Evolutionary conservation across 2,113 vertebrate species (phyloP).

Genomic region (Petromus typicus): DNA sequence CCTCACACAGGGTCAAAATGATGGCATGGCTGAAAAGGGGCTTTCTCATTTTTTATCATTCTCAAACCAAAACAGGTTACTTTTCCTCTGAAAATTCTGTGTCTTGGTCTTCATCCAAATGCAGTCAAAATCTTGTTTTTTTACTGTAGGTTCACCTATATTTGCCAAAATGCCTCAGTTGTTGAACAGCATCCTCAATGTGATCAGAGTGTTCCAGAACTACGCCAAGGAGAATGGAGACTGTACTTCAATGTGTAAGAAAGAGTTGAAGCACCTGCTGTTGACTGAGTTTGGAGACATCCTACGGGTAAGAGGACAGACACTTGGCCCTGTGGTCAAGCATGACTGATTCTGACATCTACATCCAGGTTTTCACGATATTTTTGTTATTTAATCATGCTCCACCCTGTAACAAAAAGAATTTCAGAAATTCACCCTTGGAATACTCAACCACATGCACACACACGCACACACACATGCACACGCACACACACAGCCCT

Average conservation of each 20-base stretch:
- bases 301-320: slow-evolving; percentile 70
- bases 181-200: slow-evolving; percentile 71
- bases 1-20: neutral
- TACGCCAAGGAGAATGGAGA: slow-evolving; percentile 60
- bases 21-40: neutral
- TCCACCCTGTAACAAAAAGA: neutral
- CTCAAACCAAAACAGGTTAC: neutral
- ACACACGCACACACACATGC: too few species aligned
- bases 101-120: slow-evolving; percentile 1
- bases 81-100: slow-evolving; percentile 1
- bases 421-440: slow-evolving; percentile 26
- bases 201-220: slow-evolving; percentile 72
- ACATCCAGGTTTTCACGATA: neutral
- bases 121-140: neutral
- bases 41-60: neutral
- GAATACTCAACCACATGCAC: too few species aligned
- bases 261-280: slow-evolving; percentile 76
- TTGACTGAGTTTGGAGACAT: slow-evolving; percentile 74
- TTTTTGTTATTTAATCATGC: slow-evolving; percentile 38
- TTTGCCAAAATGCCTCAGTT: slow-evolving; percentile 73
- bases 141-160: slow-evolving; percentile 51
- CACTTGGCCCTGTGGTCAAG: neutral
- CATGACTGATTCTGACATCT: neutral
- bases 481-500: too few species aligned
- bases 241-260: slow-evolving; percentile 58